A percentile compares a stretch with the other conserved stretches of the same genome.
Conservation (phyloP, 2,113 vertebrate species). For the Myrmecophaga tridactyla region DNA sequence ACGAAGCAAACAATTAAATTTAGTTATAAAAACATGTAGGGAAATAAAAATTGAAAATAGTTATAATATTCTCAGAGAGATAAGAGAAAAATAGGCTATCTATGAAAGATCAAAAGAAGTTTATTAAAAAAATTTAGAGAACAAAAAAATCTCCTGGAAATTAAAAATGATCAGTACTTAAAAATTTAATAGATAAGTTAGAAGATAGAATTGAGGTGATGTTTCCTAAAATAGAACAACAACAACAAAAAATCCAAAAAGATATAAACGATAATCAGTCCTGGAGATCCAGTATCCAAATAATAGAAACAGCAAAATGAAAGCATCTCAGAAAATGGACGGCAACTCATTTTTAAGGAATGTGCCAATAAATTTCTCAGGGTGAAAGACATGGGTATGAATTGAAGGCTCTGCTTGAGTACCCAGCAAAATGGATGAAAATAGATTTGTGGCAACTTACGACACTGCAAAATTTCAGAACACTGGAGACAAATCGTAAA, state of each 20-base stretch:
- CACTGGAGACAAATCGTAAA: neutral
- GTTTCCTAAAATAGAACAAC: neutral
- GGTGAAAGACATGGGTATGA: neutral
- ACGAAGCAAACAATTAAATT: neutral
- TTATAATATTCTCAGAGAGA: neutral
- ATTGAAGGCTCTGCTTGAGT: neutral
- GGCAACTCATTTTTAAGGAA: neutral
- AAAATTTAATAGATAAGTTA: neutral
- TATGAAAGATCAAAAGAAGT: neutral
- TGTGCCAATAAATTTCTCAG: neutral
- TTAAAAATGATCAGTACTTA: neutral
- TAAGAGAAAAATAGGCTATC: neutral
- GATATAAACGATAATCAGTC: neutral
- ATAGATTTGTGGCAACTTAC: accelerated
- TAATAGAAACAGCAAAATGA: neutral
- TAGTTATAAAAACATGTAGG: neutral
- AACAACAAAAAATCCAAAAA: neutral
- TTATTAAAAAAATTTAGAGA: neutral
- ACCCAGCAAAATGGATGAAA: neutral
- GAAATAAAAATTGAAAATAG: neutral
- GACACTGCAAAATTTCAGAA: neutral
- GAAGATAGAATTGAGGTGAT: neutral
- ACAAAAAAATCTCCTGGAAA: neutral
- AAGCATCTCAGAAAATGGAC: neutral
- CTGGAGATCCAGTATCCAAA: neutral